Evolutionary conservation across 2,797 vertebrate genomes (phyloP).

Genomic region (Synaphobranchus kaupii): DNA sequence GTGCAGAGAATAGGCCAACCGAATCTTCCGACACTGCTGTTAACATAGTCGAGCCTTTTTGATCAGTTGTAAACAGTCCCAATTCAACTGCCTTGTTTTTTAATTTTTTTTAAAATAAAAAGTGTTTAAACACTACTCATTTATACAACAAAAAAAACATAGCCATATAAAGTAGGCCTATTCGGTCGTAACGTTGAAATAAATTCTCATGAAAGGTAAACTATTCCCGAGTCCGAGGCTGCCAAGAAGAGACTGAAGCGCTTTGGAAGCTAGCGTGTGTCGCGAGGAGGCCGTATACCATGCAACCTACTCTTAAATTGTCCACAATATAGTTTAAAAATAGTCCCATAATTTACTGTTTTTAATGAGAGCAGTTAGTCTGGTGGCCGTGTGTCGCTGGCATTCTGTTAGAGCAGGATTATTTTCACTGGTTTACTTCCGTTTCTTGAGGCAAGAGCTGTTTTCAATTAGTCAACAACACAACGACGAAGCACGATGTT

Average conservation of each 20-base stretch:
- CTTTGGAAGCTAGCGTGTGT: slow-evolving; percentile 49
- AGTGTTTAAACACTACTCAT: no score
- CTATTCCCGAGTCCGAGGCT: no score
- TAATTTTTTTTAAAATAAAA: no score
- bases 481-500: no score
- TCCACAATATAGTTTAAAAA: slow-evolving; percentile 70
- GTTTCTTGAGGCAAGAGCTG: no score
- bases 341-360: slow-evolving; percentile 57
- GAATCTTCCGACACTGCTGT: background rate
- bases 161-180: background rate
- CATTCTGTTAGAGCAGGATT: slow-evolving; percentile 32
- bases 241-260: background rate
- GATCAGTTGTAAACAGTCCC: background rate
- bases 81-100: background rate
- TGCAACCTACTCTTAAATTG: slow-evolving; percentile 58
- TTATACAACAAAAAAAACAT: no score
- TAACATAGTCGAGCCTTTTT: background rate
- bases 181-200: background rate
- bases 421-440: no score
- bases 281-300: slow-evolving; percentile 35
- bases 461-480: no score
- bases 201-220: no score
- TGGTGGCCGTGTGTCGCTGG: slow-evolving; percentile 52
- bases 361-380: slow-evolving; percentile 35
- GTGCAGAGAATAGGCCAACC: background rate